A percentile compares a stretch with the other conserved stretches of the same genome.
These are phyloP conservation scores for Phengaris arion DNA, from an alignment of 2,888 invertebrate genomes.

Conservation along the genomic window DNA sequence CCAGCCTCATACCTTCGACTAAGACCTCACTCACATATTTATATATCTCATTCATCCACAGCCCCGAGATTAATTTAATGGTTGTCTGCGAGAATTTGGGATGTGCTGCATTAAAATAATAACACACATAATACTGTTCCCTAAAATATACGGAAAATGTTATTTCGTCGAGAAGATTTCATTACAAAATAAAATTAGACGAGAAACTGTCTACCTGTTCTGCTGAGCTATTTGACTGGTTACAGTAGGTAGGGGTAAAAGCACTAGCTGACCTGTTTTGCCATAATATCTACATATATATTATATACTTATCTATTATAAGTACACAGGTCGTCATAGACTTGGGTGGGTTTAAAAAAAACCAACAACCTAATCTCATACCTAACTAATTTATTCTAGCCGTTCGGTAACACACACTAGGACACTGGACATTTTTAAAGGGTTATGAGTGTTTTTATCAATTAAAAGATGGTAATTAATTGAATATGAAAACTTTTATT, in stretches of 20 bases:
- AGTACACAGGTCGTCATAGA: too few relatives aligned
- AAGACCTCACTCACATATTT: slow-evolving; percentile 13
- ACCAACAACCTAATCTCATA: too few relatives aligned
- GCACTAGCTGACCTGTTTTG: too few relatives aligned
- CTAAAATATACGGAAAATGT: slow-evolving; percentile 19
- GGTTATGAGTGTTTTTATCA: too few relatives aligned
- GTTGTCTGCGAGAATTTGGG: slow-evolving; percentile 25
- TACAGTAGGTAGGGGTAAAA: neutral
- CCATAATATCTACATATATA: too few relatives aligned
- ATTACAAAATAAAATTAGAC: slow-evolving; percentile 18
- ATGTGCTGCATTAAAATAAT: slow-evolving; percentile 28
- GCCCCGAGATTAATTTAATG: slow-evolving; percentile 26
- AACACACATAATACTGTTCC: slow-evolving; percentile 19
- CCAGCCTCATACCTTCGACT: slow-evolving; percentile 6
- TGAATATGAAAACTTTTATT: too few relatives aligned
- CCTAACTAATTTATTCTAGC: too few relatives aligned
- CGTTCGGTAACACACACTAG: too few relatives aligned
- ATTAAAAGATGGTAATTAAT: too few relatives aligned
- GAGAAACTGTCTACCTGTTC: neutral
- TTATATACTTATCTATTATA: too few relatives aligned
- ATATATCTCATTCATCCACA: slow-evolving; percentile 17
- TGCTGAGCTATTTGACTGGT: neutral
- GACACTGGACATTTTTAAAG: too few relatives aligned
- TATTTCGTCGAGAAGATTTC: neutral
- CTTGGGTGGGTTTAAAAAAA: too few relatives aligned